Percentiles rank a stretch among this genome's conserved stretches.
These are phyloP conservation scores for Enoplosus armatus DNA, from an alignment of 2,797 vertebrate species.

Conservation along the genomic window DNA sequence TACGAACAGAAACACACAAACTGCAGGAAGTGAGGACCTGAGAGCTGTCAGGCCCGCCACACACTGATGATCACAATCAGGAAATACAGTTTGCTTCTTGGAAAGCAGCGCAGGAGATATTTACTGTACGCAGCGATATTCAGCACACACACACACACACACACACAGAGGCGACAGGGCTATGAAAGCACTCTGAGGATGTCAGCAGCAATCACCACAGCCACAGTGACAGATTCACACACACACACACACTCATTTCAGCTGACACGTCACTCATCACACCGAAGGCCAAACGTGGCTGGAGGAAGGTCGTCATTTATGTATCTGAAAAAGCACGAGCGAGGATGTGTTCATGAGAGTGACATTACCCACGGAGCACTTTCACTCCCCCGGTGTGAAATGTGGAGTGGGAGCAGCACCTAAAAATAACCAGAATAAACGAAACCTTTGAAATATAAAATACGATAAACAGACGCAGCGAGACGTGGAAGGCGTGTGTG, in stretches of 20 bases:
- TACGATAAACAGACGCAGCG: neutral
- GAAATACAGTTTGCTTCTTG: neutral
- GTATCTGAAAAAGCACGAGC: neutral
- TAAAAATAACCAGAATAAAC: constrained; percentile 39
- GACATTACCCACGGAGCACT: neutral
- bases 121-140: neutral
- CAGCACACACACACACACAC: neutral
- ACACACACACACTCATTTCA: constrained; percentile 4
- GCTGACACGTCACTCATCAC: constrained; percentile 20
- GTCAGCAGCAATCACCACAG: constrained; percentile 40
- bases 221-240: constrained; percentile 11
- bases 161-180: constrained; percentile 7
- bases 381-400: constrained; percentile 5
- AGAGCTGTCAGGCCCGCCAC: neutral
- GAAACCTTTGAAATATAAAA: constrained; percentile 16
- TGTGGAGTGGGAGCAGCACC: constrained; percentile 7
- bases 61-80: neutral
- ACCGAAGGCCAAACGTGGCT: neutral
- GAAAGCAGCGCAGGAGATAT: constrained; percentile 18
- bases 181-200: constrained; percentile 22
- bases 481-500: neutral
- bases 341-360: neutral
- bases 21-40: constrained; percentile 10
- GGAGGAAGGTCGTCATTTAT: constrained; percentile 15
- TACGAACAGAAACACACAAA: neutral